Percentiles rank a stretch among this genome's conserved stretches.
phyloP scores from a whole-genome alignment of 2,888 invertebrate species.

The Apodemia hepburni region DNA sequence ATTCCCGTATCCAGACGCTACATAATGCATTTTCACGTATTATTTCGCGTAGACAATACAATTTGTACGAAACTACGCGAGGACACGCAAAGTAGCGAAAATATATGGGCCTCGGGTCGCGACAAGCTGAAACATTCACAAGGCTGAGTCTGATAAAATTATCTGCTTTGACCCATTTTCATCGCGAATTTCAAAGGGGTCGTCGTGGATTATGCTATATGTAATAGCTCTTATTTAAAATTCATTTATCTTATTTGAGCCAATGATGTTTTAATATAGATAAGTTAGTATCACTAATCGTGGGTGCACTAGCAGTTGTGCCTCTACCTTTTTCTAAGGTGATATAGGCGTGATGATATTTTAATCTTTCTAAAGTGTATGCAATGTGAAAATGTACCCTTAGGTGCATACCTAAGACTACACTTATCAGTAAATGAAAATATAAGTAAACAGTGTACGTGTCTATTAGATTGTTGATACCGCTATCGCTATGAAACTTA shows the following conservation, averaged over 20 bases:
- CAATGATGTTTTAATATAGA: too few species aligned
- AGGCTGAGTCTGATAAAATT: conserved; percentile 44
- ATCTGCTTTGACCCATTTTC: conserved; percentile 32
- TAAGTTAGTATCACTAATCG: too few species aligned
- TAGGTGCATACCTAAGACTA: too few species aligned
- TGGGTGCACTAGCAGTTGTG: too few species aligned
- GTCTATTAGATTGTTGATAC: too few species aligned
- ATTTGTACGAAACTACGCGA: conserved; percentile 44
- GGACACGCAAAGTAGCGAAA: conserved; percentile 43
- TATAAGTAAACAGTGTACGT: too few species aligned
- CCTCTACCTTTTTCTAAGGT: too few species aligned
- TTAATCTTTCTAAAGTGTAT: too few species aligned
- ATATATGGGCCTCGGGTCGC: conserved; percentile 37
- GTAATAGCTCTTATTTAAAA: neutral
- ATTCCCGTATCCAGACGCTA: conserved; percentile 20
- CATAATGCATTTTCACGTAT: conserved; percentile 37
- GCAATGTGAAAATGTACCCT: too few species aligned
- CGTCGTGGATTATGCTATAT: conserved; percentile 15
- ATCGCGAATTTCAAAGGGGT: conserved; percentile 20
- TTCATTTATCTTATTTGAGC: neutral
- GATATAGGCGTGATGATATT: too few species aligned
- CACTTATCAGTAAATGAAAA: too few species aligned
- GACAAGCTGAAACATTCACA: conserved; percentile 38
- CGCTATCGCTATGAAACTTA: neutral
- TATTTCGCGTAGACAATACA: conserved; percentile 47